Percentiles rank a stretch among this genome's conserved stretches.
These are phyloP conservation scores for Scalopus aquaticus DNA, from an alignment of 2,113 vertebrate genomes.

Conservation along the genomic window DNA sequence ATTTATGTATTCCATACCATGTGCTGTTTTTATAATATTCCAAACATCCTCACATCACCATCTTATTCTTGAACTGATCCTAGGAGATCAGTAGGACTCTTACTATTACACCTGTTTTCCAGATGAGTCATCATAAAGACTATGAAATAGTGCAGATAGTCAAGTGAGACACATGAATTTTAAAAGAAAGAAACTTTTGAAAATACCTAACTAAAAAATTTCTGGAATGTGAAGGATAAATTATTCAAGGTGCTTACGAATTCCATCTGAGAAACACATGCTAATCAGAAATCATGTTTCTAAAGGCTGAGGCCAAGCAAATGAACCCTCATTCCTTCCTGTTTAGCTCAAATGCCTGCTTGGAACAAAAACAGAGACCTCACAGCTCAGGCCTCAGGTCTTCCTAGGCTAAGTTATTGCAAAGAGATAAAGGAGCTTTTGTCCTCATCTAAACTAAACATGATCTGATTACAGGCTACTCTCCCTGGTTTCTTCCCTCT, in stretches of 20 bases:
- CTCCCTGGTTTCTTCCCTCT: neutral
- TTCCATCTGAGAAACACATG: neutral
- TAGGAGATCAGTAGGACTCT: neutral
- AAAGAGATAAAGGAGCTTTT: conserved; percentile 61
- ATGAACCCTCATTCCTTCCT: conserved; percentile 29
- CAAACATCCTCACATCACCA: neutral
- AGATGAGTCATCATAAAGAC: neutral
- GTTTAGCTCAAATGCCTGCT: conserved; percentile 29
- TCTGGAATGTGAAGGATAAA: conserved; percentile 58
- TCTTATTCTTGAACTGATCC: neutral
- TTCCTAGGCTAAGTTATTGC: neutral
- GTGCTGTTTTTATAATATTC: neutral
- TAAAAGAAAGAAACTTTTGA: conserved; percentile 66
- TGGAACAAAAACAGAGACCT: neutral
- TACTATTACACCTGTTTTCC: neutral
- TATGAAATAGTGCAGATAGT: neutral
- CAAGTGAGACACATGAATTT: neutral
- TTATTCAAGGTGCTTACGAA: neutral
- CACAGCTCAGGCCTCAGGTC: neutral
- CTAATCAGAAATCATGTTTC: neutral
- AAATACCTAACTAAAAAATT: conserved; percentile 48
- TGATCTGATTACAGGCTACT: conserved; percentile 39
- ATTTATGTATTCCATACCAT: accelerated
- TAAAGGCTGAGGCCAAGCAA: neutral
- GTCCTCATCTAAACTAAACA: conserved; percentile 56